phyloP scores from a whole-genome alignment of 35 echinoderm and acorn worm genomes.

The Anneissia japonica region DNA sequence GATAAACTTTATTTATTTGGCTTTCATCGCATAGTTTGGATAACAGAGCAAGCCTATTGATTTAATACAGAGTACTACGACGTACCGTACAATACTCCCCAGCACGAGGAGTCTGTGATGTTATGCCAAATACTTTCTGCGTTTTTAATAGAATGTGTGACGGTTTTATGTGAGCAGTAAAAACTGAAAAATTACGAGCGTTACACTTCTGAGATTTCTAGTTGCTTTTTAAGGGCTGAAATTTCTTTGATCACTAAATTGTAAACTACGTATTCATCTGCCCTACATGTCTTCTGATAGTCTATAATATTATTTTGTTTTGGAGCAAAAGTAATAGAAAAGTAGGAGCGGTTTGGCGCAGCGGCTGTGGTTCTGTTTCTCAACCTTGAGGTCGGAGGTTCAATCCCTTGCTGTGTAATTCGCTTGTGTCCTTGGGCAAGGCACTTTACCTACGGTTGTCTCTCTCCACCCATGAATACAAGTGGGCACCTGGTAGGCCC shows the following conservation, averaged over 20 bases:
- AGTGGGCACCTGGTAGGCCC: too few species aligned
- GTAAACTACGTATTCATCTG: background rate
- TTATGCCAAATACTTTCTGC: background rate
- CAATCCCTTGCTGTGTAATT: too few species aligned
- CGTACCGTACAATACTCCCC: background rate
- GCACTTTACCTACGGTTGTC: too few species aligned
- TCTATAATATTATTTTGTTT: too few species aligned
- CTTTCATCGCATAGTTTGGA: background rate
- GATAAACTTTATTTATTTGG: slow-evolving; percentile 2
- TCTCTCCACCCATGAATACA: too few species aligned
- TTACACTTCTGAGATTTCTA: background rate
- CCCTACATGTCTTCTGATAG: too few species aligned
- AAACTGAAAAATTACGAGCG: background rate
- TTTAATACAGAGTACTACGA: background rate
- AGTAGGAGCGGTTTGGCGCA: too few species aligned
- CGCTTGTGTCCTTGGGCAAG: too few species aligned
- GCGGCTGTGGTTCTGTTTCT: too few species aligned
- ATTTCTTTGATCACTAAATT: background rate
- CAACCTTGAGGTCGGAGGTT: too few species aligned
- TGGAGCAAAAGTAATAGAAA: too few species aligned
- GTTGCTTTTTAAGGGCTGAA: background rate
- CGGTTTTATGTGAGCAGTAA: background rate
- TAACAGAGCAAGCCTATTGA: background rate
- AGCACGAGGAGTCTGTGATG: background rate
- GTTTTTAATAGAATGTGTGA: background rate